Percentiles rank a stretch among this genome's conserved stretches.
Conservation (phyloP, 1,140 invertebrate species). For the Mamestra configurata region DNA sequence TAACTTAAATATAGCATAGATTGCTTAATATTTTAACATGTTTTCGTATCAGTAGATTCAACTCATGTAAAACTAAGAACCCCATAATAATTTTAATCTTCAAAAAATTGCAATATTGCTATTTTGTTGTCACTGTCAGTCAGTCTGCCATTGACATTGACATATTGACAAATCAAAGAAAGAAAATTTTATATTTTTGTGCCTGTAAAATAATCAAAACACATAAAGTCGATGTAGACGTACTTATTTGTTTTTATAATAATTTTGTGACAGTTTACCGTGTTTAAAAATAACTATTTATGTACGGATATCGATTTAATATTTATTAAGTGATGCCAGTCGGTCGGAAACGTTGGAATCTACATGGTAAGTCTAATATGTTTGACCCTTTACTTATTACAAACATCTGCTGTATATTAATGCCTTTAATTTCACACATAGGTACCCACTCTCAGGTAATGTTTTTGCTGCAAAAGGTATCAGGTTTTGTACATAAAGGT, state of each 20-base stretch:
- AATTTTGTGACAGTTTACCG: slow-evolving; percentile 26
- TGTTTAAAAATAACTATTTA: slow-evolving; percentile 41
- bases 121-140: slow-evolving; percentile 10
- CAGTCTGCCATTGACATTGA: slow-evolving; percentile 48
- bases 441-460: background rate
- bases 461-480: background rate
- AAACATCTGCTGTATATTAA: background rate
- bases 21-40: background rate
- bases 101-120: slow-evolving; percentile 20
- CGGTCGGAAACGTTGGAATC: slow-evolving; percentile 88
- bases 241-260: slow-evolving; percentile 13
- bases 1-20: too few species aligned
- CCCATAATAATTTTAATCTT: too few species aligned
- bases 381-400: background rate
- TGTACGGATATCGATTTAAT: slow-evolving; percentile 44
- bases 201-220: slow-evolving; percentile 49
- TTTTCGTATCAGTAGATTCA: background rate
- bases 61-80: background rate
- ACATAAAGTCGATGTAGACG: slow-evolving; percentile 4
- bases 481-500: background rate
- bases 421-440: background rate
- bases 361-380: slow-evolving; percentile 87
- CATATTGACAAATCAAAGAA: slow-evolving; percentile 44
- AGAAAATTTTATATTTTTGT: slow-evolving; percentile 50
- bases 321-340: slow-evolving; percentile 75